phyloP scores from a whole-genome alignment of 2,797 vertebrate genomes.

The Pangasius mekongensis region DNA sequence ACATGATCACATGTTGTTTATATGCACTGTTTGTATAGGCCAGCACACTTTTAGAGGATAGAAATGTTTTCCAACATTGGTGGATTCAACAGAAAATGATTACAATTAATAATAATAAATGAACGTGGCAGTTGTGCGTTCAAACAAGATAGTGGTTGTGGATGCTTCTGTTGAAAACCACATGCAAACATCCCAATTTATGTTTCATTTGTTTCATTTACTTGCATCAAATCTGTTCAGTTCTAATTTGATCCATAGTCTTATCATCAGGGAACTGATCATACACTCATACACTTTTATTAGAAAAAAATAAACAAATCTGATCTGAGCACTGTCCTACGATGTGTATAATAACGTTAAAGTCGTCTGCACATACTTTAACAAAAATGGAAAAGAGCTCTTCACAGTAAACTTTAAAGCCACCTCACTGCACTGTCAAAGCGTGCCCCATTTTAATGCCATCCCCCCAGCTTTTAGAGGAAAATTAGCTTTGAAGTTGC shows the following conservation, averaged over 20 bases:
- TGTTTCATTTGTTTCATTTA: not conserved
- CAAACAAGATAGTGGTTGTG: not conserved
- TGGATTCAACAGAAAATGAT: not conserved
- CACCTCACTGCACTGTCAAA: not conserved
- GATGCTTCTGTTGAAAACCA: not conserved
- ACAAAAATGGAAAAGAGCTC: conserved; percentile 4
- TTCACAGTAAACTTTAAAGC: conserved; percentile 34
- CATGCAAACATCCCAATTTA: not conserved
- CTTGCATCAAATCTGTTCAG: not conserved
- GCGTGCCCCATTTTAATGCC: conserved; percentile 33
- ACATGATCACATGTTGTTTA: not conserved
- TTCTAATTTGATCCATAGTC: not conserved
- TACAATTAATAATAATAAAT: not conserved
- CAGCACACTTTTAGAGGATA: not conserved
- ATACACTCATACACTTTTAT: not conserved
- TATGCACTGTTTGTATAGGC: not conserved
- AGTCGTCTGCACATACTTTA: not conserved
- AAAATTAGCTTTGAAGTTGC: conserved; percentile 56
- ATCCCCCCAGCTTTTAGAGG: conserved; percentile 66
- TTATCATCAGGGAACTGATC: not conserved
- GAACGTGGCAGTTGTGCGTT: not conserved
- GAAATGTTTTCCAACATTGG: not conserved
- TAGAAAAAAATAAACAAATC: not conserved
- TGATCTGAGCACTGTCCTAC: not conserved
- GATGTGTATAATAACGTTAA: not conserved